phyloP scores from a whole-genome alignment of 2,888 invertebrate genomes.

The Gnatocerus cornutus region DNA sequence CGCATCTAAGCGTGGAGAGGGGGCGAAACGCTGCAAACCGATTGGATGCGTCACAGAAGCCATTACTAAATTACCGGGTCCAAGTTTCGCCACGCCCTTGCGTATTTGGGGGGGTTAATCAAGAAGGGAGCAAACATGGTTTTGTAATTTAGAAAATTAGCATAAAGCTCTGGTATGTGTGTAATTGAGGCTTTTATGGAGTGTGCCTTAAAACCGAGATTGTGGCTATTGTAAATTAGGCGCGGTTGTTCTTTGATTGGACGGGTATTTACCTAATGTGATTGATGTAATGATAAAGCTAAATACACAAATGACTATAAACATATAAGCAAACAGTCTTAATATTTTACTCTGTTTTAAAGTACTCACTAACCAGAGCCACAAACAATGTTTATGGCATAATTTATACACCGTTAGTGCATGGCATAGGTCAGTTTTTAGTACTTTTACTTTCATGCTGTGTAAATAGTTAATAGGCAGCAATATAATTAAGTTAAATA shows the following conservation, averaged over 20 bases:
- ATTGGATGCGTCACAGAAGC: slow-evolving; percentile 61
- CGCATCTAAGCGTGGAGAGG: slow-evolving; percentile 52
- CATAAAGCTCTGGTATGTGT: slow-evolving; percentile 4
- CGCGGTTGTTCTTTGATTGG: slow-evolving; percentile 28
- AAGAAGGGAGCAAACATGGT: slow-evolving; percentile 19
- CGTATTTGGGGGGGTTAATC: slow-evolving; percentile 5
- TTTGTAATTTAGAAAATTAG: slow-evolving; percentile 42
- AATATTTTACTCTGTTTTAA: slow-evolving; percentile 68
- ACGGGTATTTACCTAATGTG: slow-evolving; percentile 55
- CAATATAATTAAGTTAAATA: slow-evolving; percentile 69
- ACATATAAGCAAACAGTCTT: slow-evolving; percentile 65
- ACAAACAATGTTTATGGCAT: slow-evolving; percentile 70
- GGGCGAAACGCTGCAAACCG: slow-evolving; percentile 45
- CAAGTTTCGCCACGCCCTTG: slow-evolving; percentile 36
- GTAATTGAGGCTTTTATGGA: slow-evolving; percentile 1
- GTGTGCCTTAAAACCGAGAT: no score
- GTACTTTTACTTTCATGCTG: slow-evolving; percentile 69
- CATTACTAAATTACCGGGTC: slow-evolving; percentile 62
- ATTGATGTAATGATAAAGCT: slow-evolving; percentile 60
- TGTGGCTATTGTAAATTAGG: slow-evolving; percentile 17
- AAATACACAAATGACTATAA: slow-evolving; percentile 63
- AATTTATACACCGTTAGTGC: slow-evolving; percentile 62
- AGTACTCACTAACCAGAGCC: slow-evolving; percentile 68
- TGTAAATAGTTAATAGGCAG: slow-evolving; percentile 69
- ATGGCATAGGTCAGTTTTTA: slow-evolving; percentile 68